Conservation (phyloP, 2,797 vertebrate genomes). For the Antrozous pallidus region DNA sequence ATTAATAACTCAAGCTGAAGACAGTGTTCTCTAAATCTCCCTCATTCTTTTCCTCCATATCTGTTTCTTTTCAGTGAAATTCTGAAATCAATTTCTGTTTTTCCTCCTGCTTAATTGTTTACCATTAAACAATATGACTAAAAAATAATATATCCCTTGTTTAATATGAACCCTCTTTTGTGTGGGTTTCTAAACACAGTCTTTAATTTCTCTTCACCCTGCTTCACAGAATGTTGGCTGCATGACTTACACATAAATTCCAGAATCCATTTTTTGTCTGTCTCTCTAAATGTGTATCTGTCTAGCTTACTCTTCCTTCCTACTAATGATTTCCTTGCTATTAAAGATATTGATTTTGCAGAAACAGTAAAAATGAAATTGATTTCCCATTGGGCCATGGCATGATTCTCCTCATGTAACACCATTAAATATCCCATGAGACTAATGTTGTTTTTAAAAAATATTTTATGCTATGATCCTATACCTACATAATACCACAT, state of each 20-base stretch:
- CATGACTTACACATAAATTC: background rate
- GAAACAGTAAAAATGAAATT: slow-evolving; percentile 22
- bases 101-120: background rate
- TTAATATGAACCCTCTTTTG: background rate
- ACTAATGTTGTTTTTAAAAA: background rate
- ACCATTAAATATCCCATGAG: background rate
- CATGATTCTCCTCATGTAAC: background rate
- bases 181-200: background rate
- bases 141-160: background rate
- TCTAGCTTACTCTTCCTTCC: background rate
- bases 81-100: background rate
- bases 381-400: background rate
- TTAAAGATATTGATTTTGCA: background rate
- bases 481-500: background rate
- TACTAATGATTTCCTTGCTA: background rate
- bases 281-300: background rate
- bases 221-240: background rate
- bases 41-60: background rate
- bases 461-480: background rate
- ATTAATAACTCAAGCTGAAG: background rate
- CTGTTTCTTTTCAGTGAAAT: background rate
- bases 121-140: background rate
- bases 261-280: background rate
- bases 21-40: background rate
- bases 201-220: background rate